Conservation (phyloP, 2,113 vertebrate species). For the Ictalurus furcatus region DNA sequence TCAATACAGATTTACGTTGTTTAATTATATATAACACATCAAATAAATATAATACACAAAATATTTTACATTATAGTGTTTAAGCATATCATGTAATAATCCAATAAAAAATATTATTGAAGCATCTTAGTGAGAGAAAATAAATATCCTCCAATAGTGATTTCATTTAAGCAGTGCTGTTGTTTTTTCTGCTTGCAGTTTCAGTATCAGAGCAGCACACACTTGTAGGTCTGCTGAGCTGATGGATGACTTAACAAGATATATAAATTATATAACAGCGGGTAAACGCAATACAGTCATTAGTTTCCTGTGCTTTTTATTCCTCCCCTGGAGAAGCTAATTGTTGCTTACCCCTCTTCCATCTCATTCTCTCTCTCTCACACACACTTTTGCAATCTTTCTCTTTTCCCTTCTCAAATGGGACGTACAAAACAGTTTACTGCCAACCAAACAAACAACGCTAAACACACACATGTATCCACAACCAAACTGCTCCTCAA, state of each 20-base stretch:
- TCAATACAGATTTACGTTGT: not conserved
- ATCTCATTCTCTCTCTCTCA: conserved; percentile 25
- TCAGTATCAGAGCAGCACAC: conserved; percentile 47
- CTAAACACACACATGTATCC: conserved; percentile 41
- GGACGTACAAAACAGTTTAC: conserved; percentile 61
- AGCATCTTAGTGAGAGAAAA: not conserved
- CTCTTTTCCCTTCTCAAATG: conserved; percentile 57
- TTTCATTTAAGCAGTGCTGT: not conserved
- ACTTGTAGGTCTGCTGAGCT: conserved; percentile 61
- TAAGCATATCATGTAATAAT: not conserved
- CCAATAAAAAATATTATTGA: not conserved
- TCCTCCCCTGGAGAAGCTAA: conserved; percentile 69
- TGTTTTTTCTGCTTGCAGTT: conserved; percentile 15
- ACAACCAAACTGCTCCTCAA: not conserved
- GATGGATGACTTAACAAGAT: conserved; percentile 69
- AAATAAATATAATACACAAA: not conserved
- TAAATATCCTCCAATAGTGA: not conserved
- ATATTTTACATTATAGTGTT: not conserved
- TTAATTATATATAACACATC: not conserved
- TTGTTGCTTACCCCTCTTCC: conserved; percentile 67
- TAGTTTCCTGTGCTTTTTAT: conserved; percentile 68
- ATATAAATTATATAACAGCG: conserved; percentile 68
- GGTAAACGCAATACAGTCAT: conserved; percentile 70
- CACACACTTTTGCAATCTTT: conserved; percentile 48
- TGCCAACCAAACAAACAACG: conserved; percentile 56